Base-by-base conservation (phyloP, 1,140 invertebrate genomes). In the Mizuhopecten yessoensis region DNA sequence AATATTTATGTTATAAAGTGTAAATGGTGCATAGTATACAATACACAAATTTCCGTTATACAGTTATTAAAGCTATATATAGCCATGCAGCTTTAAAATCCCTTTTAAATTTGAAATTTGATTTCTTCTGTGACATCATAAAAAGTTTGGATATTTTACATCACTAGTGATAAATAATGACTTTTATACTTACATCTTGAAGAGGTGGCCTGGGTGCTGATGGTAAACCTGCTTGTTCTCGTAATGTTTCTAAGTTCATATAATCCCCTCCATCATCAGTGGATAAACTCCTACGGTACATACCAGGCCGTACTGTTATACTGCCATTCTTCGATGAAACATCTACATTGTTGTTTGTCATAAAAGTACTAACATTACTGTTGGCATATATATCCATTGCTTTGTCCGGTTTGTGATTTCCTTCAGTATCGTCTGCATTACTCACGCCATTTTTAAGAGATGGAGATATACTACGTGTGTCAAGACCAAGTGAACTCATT, bases 241-340 rank as follows among this genome's bases (percentile, higher is more conserved):
- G 89, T 29, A 90, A 92, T 87, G 89, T 57, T 33, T 93, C 92
- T 34, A 93, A 86, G 49, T 93, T 93, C 0, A 90, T 90, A 91
- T 93, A 93, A 34, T 88, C 89, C 23, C 89, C 91, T 88, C 90
- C 91, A 87, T 92, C 91, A 20, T 92, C 91, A 87, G 89, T 90
- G 29, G 91, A 92, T 87, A 90, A 90, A 90, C 91, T 90, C 39
- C 91, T 29, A 5, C 88, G 75, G 17, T 87, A 89, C 75, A 75
- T 75, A n/a, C 57, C 57, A 75, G 57, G 57, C 5, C 57, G 57
- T 7, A 75, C 57, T 11, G 57, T 75, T 75, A 75, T 75, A n/a
- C 57, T 75, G 1, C 57, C 57, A 75, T 75, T 75, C 29, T 75
- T 75, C n/a, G 57, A 75, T 75, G 57, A 29, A 75, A 29, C 23